Evolutionary conservation across 2,113 vertebrate species (phyloP).

Genomic region (Poeciliopsis turrubarensis): DNA sequence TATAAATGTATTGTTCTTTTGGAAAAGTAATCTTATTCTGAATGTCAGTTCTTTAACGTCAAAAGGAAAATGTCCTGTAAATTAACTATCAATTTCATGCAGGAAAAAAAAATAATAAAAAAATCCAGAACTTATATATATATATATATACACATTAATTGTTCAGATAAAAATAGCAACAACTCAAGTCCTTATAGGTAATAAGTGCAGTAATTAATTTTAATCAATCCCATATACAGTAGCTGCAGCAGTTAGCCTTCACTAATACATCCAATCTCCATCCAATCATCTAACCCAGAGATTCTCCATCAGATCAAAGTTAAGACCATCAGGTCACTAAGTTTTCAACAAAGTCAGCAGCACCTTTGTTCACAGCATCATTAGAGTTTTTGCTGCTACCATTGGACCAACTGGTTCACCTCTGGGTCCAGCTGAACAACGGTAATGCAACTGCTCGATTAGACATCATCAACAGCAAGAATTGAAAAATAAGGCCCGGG

Average conservation of each 20-base stretch:
- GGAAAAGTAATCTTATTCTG: background rate
- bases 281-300: no score
- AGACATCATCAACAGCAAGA: constrained; percentile 26
- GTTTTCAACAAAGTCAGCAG: constrained; percentile 2
- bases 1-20: no score
- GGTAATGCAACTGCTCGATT: constrained; percentile 23
- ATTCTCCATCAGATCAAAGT: no score
- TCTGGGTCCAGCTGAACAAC: background rate
- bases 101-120: background rate
- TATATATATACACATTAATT: no score
- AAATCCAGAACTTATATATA: no score
- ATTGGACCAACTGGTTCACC: background rate
- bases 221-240: no score
- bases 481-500: constrained; percentile 19
- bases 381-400: background rate
- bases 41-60: background rate
- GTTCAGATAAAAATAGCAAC: no score
- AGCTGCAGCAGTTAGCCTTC: no score
- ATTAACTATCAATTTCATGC: background rate
- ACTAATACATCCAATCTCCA: no score
- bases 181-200: no score
- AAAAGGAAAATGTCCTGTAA: background rate
- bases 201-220: no score
- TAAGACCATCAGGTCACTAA: no score
- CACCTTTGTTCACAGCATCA: background rate